Conservation (phyloP, 2,888 invertebrate species). For the Hypselothyrea guttata region DNA sequence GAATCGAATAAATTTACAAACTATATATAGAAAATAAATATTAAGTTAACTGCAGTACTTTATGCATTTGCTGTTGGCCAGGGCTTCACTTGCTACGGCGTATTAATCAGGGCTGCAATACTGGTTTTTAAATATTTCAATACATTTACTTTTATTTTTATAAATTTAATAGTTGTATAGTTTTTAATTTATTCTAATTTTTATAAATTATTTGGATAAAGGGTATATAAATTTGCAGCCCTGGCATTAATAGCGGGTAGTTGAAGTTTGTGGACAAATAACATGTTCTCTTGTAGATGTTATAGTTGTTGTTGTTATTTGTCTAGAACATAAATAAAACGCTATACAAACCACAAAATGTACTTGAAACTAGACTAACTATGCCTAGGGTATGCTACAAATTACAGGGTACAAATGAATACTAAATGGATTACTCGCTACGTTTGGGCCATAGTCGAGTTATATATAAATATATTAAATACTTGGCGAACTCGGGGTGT, state of each 20-base stretch:
- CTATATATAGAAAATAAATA: conserved; percentile 16
- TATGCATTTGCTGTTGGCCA: conserved; percentile 60
- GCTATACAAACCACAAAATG: conserved; percentile 48
- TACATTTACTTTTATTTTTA: too few species aligned
- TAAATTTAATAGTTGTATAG: too few species aligned
- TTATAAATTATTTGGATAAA: too few species aligned
- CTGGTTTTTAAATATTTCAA: too few species aligned
- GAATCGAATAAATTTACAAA: conserved; percentile 29
- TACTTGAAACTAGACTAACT: conserved; percentile 29
- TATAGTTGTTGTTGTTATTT: conserved; percentile 21
- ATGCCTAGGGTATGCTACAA: conserved; percentile 54
- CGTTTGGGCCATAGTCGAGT: conserved; percentile 22
- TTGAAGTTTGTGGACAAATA: conserved; percentile 46
- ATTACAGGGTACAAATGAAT: conserved; percentile 42
- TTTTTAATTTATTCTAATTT: too few species aligned
- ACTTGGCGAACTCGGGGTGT: conserved; percentile 35
- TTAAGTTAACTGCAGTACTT: conserved; percentile 56
- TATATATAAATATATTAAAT: too few species aligned
- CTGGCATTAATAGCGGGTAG: background rate
- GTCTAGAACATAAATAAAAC: conserved; percentile 34
- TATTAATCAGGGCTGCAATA: too few species aligned
- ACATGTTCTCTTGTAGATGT: conserved; percentile 24
- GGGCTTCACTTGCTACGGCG: background rate
- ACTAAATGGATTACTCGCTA: too few species aligned
- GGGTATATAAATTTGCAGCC: too few species aligned